Evolutionary conservation across 2,888 invertebrate genomes (phyloP).

Genomic region (Tenthredo distinguenda): DNA sequence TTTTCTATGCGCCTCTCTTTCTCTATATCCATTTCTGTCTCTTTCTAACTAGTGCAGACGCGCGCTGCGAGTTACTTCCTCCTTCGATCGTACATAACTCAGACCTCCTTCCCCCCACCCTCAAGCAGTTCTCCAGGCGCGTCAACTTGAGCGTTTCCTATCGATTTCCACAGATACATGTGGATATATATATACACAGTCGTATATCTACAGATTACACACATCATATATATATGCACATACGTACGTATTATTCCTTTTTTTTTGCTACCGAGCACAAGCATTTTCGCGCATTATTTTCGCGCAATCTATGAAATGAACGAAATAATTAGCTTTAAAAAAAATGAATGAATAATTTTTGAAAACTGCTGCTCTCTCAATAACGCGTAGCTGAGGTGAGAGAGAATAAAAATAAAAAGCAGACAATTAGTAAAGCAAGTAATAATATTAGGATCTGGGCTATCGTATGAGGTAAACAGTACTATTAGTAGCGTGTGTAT

Average conservation of each 20-base stretch:
- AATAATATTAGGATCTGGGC: neutral
- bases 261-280: neutral
- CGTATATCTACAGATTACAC: neutral
- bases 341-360: neutral
- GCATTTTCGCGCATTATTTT: neutral
- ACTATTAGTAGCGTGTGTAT: slow-evolving; percentile 56
- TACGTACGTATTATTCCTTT: neutral
- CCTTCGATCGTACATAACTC: slow-evolving; percentile 22
- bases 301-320: neutral
- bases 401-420: neutral
- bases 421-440: neutral
- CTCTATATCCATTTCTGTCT: slow-evolving; percentile 34
- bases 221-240: neutral
- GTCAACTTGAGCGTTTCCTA: slow-evolving; percentile 50
- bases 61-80: slow-evolving; percentile 43
- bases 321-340: neutral
- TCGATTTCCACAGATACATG: slow-evolving; percentile 45
- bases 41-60: slow-evolving; percentile 51
- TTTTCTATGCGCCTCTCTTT: slow-evolving; percentile 45
- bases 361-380: too few species aligned
- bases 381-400: neutral
- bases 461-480: slow-evolving; percentile 56
- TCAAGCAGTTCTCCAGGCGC: slow-evolving; percentile 41
- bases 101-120: slow-evolving; percentile 7
- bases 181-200: neutral